A percentile compares a stretch with the other conserved stretches of the same genome.
phyloP scores from a whole-genome alignment of 2,888 invertebrate genomes.

The Antheraea assamensis region DNA sequence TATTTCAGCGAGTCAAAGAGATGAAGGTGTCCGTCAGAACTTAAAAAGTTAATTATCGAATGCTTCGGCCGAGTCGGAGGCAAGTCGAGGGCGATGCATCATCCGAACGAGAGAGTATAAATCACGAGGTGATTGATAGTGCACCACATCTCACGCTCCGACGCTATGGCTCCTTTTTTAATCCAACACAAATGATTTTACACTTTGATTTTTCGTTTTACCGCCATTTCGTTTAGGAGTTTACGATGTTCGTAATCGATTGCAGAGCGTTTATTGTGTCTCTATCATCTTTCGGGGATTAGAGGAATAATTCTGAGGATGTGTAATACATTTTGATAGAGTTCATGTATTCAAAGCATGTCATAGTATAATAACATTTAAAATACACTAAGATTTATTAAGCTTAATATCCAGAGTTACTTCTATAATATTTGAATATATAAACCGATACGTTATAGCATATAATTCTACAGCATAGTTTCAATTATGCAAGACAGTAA shows the following conservation, averaged over 20 bases:
- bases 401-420: background rate
- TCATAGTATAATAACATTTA: constrained; percentile 9
- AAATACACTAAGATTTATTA: background rate
- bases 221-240: constrained; percentile 64
- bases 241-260: constrained; percentile 51
- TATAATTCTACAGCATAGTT: background rate
- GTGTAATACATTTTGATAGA: background rate
- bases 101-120: constrained; percentile 73
- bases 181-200: constrained; percentile 80
- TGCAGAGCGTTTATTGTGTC: background rate
- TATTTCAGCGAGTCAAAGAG: constrained; percentile 15
- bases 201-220: constrained; percentile 69
- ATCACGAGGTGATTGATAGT: constrained; percentile 80
- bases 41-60: constrained; percentile 81
- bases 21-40: constrained; percentile 75
- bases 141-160: constrained; percentile 74
- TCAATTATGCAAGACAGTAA: background rate
- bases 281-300: background rate
- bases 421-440: background rate
- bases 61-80: constrained; percentile 63
- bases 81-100: constrained; percentile 72
- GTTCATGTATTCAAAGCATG: background rate
- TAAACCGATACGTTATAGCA: background rate
- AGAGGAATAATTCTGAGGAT: constrained; percentile 2
- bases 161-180: constrained; percentile 77